phyloP scores from a whole-genome alignment of 2,888 invertebrate genomes.

The Leptinotarsa peninsularis region DNA sequence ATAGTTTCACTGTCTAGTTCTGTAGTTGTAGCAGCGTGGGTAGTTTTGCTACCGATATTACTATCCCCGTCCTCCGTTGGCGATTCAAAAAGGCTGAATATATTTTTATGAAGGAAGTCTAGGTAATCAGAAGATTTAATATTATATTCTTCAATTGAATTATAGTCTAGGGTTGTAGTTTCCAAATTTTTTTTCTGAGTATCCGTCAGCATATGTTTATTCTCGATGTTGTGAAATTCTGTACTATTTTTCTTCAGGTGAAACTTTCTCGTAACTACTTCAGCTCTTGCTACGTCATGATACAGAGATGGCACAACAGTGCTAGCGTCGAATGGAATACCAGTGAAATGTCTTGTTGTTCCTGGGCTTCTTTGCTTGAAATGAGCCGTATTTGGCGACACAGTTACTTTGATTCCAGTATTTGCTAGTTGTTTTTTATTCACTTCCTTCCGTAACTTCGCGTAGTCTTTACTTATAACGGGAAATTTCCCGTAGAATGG shows the following conservation, averaged over 20 bases:
- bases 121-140: constrained; percentile 29
- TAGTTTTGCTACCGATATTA: constrained; percentile 34
- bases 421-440: constrained; percentile 44
- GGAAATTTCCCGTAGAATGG: constrained; percentile 69
- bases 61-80: constrained; percentile 50
- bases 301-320: constrained; percentile 52
- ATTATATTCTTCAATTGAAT: neutral
- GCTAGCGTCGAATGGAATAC: constrained; percentile 46
- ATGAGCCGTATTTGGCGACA: constrained; percentile 46
- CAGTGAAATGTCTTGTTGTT: constrained; percentile 57
- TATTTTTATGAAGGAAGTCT: constrained; percentile 46
- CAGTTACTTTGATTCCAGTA: constrained; percentile 38
- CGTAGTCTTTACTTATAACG: constrained; percentile 69
- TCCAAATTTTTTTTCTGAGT: neutral
- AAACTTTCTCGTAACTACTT: neutral
- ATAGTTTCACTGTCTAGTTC: constrained; percentile 22
- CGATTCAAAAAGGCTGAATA: constrained; percentile 54
- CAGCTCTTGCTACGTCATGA: constrained; percentile 8
- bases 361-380: constrained; percentile 54
- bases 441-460: constrained; percentile 68
- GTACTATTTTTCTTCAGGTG: constrained; percentile 42
- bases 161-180: neutral
- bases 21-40: constrained; percentile 6
- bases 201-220: neutral
- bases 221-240: constrained; percentile 44